Conservation (phyloP, 2,113 vertebrate species). For the Catharus fuscescens region DNA sequence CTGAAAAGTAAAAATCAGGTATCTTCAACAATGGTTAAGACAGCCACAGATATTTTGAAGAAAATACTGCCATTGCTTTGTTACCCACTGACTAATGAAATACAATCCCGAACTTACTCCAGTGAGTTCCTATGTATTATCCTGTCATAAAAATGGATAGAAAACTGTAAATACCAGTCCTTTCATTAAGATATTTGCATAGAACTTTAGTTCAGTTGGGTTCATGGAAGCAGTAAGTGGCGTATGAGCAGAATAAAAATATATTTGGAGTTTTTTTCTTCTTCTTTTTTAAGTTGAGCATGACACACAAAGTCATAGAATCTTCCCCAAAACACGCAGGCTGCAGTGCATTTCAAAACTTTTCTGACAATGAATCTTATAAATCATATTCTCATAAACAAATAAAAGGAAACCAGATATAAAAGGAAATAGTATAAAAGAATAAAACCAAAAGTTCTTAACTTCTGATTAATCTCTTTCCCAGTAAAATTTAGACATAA, state of each 20-base stretch:
- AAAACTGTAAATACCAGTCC: neutral
- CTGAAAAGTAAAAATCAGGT: neutral
- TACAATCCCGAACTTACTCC: neutral
- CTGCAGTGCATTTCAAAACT: neutral
- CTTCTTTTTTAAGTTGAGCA: neutral
- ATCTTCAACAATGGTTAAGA: neutral
- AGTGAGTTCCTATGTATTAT: neutral
- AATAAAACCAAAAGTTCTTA: conserved; percentile 52
- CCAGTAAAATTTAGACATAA: conserved; percentile 3
- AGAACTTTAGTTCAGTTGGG: neutral
- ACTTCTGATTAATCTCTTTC: conserved; percentile 53
- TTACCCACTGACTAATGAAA: neutral
- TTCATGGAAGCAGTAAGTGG: conserved; percentile 19
- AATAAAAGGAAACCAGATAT: neutral
- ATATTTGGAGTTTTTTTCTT: neutral
- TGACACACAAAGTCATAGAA: neutral
- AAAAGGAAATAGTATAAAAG: neutral
- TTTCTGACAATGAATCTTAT: conserved; percentile 18
- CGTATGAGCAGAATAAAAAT: conserved; percentile 14
- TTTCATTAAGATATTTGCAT: neutral
- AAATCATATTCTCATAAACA: conserved; percentile 13
- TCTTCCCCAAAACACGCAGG: neutral
- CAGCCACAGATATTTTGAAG: neutral
- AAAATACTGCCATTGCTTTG: neutral
- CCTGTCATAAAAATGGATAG: neutral